Conservation (phyloP, 2,888 invertebrate genomes). For the Sicus ferrugineus region DNA sequence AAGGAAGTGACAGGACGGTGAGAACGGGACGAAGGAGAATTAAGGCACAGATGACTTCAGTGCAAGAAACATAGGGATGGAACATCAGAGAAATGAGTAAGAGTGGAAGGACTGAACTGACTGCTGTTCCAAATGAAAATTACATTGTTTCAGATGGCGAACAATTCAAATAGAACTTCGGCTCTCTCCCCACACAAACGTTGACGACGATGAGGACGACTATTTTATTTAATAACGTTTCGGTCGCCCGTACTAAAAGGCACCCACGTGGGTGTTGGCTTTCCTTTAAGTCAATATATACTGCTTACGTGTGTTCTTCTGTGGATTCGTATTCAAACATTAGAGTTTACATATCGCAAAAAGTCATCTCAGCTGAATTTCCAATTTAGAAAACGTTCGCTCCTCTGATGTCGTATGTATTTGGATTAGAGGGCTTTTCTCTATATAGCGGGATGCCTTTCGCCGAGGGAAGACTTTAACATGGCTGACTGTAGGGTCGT, state of each 20-base stretch:
- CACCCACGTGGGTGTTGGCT: not conserved
- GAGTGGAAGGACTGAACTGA: not conserved
- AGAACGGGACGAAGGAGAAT: not conserved
- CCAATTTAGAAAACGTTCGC: slow-evolving; percentile 8
- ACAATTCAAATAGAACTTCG: slow-evolving; percentile 60
- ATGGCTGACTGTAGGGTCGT: not conserved
- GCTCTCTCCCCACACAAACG: slow-evolving; percentile 56
- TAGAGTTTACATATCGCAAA: slow-evolving; percentile 26
- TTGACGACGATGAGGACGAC: too few relatives aligned
- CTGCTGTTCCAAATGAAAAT: slow-evolving; percentile 31
- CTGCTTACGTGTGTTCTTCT: slow-evolving; percentile 37
- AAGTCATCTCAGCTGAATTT: slow-evolving; percentile 24
- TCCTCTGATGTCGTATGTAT: not conserved
- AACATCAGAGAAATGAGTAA: not conserved
- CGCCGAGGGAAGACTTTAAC: not conserved
- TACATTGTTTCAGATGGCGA: slow-evolving; percentile 60
- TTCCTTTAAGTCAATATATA: not conserved
- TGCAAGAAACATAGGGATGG: not conserved
- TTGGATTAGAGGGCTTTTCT: not conserved
- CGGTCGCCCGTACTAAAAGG: too few relatives aligned
- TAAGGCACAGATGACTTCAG: too few relatives aligned
- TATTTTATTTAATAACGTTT: slow-evolving; percentile 52
- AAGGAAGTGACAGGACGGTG: not conserved
- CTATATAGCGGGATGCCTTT: not conserved
- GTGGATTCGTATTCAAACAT: slow-evolving; percentile 21